Conservation (phyloP, 2,888 invertebrate species). For the Hermodice carunculata region DNA sequence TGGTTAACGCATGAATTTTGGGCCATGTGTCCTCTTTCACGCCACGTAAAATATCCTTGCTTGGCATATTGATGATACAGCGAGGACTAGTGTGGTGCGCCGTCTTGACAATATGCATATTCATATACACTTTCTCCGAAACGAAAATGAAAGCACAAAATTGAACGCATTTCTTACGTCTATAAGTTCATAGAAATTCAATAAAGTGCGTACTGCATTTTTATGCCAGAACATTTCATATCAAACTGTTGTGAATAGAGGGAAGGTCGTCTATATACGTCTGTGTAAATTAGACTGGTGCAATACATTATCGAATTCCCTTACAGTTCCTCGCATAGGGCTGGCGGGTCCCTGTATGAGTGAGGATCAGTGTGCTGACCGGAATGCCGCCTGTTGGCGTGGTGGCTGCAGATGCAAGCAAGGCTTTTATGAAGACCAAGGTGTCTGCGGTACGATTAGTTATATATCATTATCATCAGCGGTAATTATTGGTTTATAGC, state of each 20-base stretch:
- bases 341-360: conserved; percentile 26
- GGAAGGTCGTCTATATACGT: no score
- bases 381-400: conserved; percentile 17
- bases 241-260: no score
- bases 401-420: conserved; percentile 21
- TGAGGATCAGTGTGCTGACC: conserved; percentile 33
- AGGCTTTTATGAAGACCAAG: conserved; percentile 20
- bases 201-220: neutral
- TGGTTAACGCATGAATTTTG: neutral
- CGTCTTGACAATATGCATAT: no score
- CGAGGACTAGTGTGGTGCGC: no score
- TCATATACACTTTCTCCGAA: no score
- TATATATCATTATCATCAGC: no score
- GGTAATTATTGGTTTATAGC: neutral
- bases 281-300: no score
- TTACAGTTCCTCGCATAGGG: conserved; percentile 20
- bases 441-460: conserved; percentile 16
- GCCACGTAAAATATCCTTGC: no score
- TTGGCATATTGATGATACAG: no score
- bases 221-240: no score
- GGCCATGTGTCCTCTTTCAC: neutral
- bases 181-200: neutral
- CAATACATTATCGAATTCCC: neutral
- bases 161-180: neutral
- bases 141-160: neutral